Evolutionary conservation across 2,888 invertebrate genomes (phyloP).

Genomic region (Lasius fuliginosus): DNA sequence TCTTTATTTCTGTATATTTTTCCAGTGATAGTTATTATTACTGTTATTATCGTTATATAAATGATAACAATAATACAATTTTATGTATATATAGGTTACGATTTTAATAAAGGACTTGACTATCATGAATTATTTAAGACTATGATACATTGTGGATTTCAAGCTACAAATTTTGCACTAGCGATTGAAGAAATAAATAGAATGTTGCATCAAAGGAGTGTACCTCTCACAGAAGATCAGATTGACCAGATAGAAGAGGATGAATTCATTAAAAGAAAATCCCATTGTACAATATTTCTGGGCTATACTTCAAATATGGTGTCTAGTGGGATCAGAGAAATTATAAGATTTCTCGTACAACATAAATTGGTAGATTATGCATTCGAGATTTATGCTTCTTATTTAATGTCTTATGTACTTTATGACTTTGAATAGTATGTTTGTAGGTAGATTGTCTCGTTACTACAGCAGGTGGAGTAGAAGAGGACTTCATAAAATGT

Average conservation of each 20-base stretch:
- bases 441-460: slow-evolving; percentile 96
- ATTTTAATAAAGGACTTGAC: slow-evolving; percentile 96
- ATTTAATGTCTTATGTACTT: not conserved
- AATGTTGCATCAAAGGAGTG: slow-evolving; percentile 91
- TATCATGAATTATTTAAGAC: slow-evolving; percentile 94
- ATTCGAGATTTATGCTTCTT: not conserved
- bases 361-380: slow-evolving; percentile 90
- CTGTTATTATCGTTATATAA: slow-evolving; percentile 8
- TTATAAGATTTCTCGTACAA: slow-evolving; percentile 94
- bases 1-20: slow-evolving; percentile 64
- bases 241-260: slow-evolving; percentile 92
- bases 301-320: slow-evolving; percentile 99
- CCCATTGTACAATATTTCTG: slow-evolving; percentile 97
- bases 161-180: slow-evolving; percentile 97
- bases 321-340: slow-evolving; percentile 97
- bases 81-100: slow-evolving; percentile 90
- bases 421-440: slow-evolving; percentile 30
- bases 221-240: slow-evolving; percentile 90
- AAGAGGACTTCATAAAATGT: slow-evolving; percentile 99
- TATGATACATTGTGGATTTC: slow-evolving; percentile 96
- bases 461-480: slow-evolving; percentile 98
- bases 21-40: not conserved
- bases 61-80: slow-evolving; percentile 13
- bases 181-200: slow-evolving; percentile 96
- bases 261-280: slow-evolving; percentile 92